A percentile compares a stretch with the other conserved stretches of the same genome.
These are phyloP conservation scores for Ptychoptera contaminata DNA, from an alignment of 2,888 invertebrate species.

Conservation along the genomic window DNA sequence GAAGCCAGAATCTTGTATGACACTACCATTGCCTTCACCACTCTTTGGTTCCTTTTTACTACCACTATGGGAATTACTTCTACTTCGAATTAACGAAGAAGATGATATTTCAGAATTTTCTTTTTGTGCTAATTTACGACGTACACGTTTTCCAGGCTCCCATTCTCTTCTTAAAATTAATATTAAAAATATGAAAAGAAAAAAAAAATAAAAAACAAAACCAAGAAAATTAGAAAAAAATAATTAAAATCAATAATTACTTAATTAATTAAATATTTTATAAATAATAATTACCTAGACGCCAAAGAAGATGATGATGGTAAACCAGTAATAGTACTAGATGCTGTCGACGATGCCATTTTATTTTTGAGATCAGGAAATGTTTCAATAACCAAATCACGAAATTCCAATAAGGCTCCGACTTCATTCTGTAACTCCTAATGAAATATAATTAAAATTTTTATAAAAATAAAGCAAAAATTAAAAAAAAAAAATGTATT, in stretches of 20 bases:
- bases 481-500: not conserved
- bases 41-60: constrained; percentile 43
- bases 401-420: constrained; percentile 77
- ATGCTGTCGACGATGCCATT: constrained; percentile 50
- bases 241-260: not conserved
- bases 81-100: constrained; percentile 39
- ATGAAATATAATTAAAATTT: constrained; percentile 7
- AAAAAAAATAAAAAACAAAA: too few relatives aligned
- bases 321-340: constrained; percentile 26
- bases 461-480: not conserved
- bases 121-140: constrained; percentile 38
- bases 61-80: constrained; percentile 44
- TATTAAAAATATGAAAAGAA: not conserved
- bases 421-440: constrained; percentile 86
- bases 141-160: constrained; percentile 67
- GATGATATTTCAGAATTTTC: constrained; percentile 20
- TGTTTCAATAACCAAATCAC: constrained; percentile 87
- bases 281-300: constrained; percentile 17
- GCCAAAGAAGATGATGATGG: constrained; percentile 28
- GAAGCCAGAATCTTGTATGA: constrained; percentile 73
- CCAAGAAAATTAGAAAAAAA: not conserved
- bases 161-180: constrained; percentile 42
- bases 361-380: constrained; percentile 82
- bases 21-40: constrained; percentile 38
- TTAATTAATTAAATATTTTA: not conserved